phyloP scores from a whole-genome alignment of 1,140 invertebrate species.

The Bemisia tabaci region DNA sequence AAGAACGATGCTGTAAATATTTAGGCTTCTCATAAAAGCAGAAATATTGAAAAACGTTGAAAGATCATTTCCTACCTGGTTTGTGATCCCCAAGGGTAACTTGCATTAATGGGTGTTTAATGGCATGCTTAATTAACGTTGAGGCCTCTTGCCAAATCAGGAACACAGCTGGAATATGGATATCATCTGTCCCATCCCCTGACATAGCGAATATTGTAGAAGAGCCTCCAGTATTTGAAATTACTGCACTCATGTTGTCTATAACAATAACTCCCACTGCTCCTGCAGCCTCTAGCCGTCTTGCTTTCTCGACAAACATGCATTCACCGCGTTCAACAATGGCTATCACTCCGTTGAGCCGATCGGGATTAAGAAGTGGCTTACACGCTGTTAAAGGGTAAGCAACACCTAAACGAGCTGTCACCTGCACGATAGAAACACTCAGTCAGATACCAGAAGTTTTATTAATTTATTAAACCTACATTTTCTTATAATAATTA shows the following conservation, averaged over 20 bases:
- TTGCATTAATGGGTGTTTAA: conserved; percentile 33
- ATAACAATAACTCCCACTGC: conserved; percentile 75
- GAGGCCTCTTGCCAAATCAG: conserved; percentile 68
- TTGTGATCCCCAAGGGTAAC: conserved; percentile 34
- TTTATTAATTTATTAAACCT: too few relatives aligned
- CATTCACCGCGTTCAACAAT: conserved; percentile 79
- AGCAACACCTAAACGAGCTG: conserved; percentile 45
- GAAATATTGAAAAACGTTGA: too few relatives aligned
- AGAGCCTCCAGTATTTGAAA: conserved; percentile 38
- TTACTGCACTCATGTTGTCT: conserved; percentile 67
- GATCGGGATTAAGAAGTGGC: conserved; percentile 42
- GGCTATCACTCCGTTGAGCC: conserved; percentile 59
- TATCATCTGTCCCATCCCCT: conserved; percentile 76
- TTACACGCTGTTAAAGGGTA: conserved; percentile 54
- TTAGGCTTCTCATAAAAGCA: too few relatives aligned
- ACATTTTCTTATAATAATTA: too few relatives aligned
- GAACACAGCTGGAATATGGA: conserved; percentile 82
- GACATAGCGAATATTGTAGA: conserved; percentile 91
- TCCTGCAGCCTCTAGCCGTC: conserved; percentile 66
- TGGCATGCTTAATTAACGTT: conserved; percentile 43
- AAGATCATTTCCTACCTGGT: conserved; percentile 18
- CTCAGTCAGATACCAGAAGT: not conserved
- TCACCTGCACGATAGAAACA: conserved; percentile 30
- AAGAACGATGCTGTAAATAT: too few relatives aligned
- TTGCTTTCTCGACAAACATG: conserved; percentile 89